Evolutionary conservation across 2,888 invertebrate genomes (phyloP).

Genomic region (Harpagoxenus sublaevis): DNA sequence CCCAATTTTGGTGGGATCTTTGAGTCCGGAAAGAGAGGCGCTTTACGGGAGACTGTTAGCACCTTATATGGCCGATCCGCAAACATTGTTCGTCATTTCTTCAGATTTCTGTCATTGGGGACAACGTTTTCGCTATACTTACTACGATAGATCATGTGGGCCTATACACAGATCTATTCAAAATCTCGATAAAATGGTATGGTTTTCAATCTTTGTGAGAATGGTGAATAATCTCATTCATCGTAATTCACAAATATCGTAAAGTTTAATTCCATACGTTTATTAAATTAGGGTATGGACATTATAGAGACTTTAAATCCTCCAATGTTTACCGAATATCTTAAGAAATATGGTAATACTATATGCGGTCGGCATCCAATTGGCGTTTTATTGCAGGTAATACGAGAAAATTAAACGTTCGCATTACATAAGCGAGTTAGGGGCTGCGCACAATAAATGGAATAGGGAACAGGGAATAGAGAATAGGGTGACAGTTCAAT

Average conservation of each 20-base stretch:
- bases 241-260: neutral
- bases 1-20: conserved; percentile 98
- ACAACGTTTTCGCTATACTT: conserved; percentile 94
- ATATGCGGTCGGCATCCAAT: conserved; percentile 99
- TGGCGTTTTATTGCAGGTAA: conserved; percentile 96
- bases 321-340: conserved; percentile 95
- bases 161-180: conserved; percentile 98
- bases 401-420: neutral
- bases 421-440: conserved; percentile 46
- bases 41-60: conserved; percentile 96
- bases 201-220: conserved; percentile 5
- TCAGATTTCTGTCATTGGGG: conserved; percentile 99
- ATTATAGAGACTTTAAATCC: conserved; percentile 97
- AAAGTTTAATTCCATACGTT: conserved; percentile 1
- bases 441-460: no score
- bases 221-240: neutral
- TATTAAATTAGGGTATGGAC: conserved; percentile 94
- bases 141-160: conserved; percentile 93
- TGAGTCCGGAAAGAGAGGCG: conserved; percentile 95
- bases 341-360: conserved; percentile 98
- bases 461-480: no score
- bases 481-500: no score
- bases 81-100: conserved; percentile 97
- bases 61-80: conserved; percentile 96
- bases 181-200: conserved; percentile 96